Conservation (phyloP, 2,888 invertebrate genomes). For the Melangyna quadrimaculata region DNA sequence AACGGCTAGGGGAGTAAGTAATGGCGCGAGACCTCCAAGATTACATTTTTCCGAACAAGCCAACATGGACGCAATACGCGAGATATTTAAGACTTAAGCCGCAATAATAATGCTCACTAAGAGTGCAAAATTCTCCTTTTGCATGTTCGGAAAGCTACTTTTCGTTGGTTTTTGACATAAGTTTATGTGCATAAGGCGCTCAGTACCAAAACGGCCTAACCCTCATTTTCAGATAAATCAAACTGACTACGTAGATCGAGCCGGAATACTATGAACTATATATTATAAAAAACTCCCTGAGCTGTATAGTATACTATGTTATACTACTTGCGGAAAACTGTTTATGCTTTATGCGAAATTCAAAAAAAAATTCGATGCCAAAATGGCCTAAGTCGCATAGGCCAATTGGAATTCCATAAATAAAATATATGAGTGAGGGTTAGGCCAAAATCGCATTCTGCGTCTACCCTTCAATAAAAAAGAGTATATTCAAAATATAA, state of each 20-base stretch:
- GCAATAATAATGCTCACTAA: too few relatives aligned
- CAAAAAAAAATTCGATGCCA: neutral
- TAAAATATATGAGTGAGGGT: neutral
- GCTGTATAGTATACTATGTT: neutral
- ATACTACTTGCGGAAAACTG: neutral
- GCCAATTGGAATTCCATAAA: neutral
- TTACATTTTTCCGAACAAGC: too few relatives aligned
- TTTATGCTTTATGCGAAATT: neutral
- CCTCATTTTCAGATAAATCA: neutral
- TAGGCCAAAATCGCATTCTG: constrained; percentile 1
- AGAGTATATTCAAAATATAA: neutral
- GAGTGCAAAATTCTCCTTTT: neutral
- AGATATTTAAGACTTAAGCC: too few relatives aligned
- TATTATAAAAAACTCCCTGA: neutral
- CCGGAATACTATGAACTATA: neutral
- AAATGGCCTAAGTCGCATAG: neutral
- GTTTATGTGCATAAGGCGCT: neutral
- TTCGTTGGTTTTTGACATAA: too few relatives aligned
- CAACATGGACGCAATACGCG: too few relatives aligned
- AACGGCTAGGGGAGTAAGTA: too few relatives aligned
- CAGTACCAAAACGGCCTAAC: neutral
- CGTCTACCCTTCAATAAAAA: neutral
- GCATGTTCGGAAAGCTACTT: neutral
- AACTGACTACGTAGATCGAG: neutral
- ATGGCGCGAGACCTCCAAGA: too few relatives aligned